A percentile compares a stretch with the other conserved stretches of the same genome.
These are phyloP conservation scores for Amorpha juglandis DNA, from an alignment of 2,888 invertebrate genomes.

Conservation along the genomic window DNA sequence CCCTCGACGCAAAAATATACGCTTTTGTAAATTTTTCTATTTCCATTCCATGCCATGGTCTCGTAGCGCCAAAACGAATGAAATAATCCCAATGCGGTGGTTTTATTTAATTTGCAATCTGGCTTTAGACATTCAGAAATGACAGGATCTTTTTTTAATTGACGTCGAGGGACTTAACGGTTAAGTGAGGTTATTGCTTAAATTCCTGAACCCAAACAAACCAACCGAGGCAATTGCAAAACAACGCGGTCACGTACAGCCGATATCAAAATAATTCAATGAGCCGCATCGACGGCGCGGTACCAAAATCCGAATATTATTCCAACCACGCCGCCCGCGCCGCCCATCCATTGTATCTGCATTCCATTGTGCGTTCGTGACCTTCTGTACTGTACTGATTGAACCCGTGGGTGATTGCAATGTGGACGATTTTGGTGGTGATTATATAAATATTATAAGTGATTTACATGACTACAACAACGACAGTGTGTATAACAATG, in stretches of 20 bases:
- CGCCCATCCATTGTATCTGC: conserved; percentile 65
- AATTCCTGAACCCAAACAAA: conserved; percentile 22
- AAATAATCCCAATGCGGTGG: too few species aligned
- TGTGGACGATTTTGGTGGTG: not conserved
- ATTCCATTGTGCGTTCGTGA: conserved; percentile 71
- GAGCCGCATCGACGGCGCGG: conserved; percentile 43
- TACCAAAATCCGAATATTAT: conserved; percentile 57
- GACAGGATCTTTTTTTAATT: too few species aligned
- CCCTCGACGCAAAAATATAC: too few species aligned
- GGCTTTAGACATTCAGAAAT: not conserved
- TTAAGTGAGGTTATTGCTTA: not conserved
- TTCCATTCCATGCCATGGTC: too few species aligned
- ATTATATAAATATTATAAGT: conserved; percentile 7
- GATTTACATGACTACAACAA: not conserved
- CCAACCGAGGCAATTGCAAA: conserved; percentile 30
- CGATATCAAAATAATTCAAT: conserved; percentile 42
- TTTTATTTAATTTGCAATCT: not conserved
- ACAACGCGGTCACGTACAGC: conserved; percentile 36
- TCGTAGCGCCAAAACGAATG: too few species aligned
- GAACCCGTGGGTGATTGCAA: conserved; percentile 11
- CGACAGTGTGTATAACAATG: not conserved
- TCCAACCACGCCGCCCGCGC: conserved; percentile 54
- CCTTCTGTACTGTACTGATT: conserved; percentile 56
- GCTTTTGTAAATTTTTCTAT: too few species aligned
- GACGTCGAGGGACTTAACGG: not conserved